A percentile compares a stretch with the other conserved stretches of the same genome.
These are phyloP conservation scores for Myocastor coypus DNA, from an alignment of 2,113 vertebrate species.

Conservation along the genomic window DNA sequence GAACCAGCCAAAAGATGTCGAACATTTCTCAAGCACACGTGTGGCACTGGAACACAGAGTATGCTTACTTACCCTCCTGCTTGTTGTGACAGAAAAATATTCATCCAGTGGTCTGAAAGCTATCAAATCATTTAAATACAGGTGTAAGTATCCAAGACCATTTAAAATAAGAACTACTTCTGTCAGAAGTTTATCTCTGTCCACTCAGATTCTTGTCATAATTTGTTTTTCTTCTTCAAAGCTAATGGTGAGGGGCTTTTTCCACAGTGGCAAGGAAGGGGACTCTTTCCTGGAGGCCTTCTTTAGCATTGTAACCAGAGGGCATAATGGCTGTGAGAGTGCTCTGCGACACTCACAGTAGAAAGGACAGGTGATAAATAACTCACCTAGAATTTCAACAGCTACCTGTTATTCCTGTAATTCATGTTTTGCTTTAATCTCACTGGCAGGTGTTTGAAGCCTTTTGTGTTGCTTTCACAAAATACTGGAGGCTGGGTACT, in stretches of 20 bases:
- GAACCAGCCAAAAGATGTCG: neutral
- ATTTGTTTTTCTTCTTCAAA: constrained; percentile 8
- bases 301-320: neutral
- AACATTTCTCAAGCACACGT: neutral
- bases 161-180: constrained; percentile 8
- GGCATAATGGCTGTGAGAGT: neutral
- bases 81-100: neutral
- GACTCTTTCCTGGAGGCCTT: neutral
- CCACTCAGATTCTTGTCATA: neutral
- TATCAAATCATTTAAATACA: neutral
- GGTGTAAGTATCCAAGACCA: neutral
- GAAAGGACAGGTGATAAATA: neutral
- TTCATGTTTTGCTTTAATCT: neutral
- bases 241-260: neutral
- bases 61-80: neutral
- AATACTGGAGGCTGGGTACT: neutral
- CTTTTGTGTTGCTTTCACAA: neutral
- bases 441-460: neutral
- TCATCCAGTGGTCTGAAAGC: neutral
- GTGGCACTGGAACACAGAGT: neutral
- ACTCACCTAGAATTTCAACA: neutral
- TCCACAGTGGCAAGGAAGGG: neutral
- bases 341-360: neutral
- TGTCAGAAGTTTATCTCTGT: neutral
- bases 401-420: neutral